A percentile compares a stretch with the other conserved stretches of the same genome.
Evolutionary conservation across 2,797 vertebrate species (phyloP).

Genomic region (Sebastes aleutianus): DNA sequence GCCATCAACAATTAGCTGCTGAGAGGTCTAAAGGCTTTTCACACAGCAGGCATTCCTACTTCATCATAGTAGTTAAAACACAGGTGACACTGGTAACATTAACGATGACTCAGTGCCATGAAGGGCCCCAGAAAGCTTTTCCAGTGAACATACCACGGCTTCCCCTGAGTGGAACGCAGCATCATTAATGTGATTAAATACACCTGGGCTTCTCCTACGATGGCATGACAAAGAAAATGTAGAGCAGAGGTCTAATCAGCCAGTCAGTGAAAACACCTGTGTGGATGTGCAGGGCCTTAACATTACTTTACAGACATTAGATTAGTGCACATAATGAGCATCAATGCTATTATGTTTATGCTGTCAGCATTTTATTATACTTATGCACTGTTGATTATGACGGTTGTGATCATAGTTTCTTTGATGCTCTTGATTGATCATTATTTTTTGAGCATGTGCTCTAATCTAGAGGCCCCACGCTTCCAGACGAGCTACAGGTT

Average conservation of each 20-base stretch:
- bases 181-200: neutral
- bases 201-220: neutral
- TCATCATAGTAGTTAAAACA: neutral
- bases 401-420: neutral
- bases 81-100: neutral
- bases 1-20: neutral
- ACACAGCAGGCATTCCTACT: neutral
- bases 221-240: too few relatives aligned
- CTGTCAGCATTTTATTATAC: neutral
- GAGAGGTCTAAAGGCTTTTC: neutral
- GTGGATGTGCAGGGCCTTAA: neutral
- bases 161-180: neutral
- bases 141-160: too few relatives aligned
- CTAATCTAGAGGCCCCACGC: neutral
- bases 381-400: neutral
- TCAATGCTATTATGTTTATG: neutral
- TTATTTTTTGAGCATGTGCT: neutral
- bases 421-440: neutral
- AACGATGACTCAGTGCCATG: neutral
- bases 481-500: neutral
- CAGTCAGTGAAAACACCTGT: neutral
- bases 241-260: neutral
- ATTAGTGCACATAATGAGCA: neutral
- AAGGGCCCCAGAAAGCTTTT: too few relatives aligned
- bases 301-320: neutral